Evolutionary conservation across 2,797 vertebrate species (phyloP).

Genomic region (Chromis chromis): DNA sequence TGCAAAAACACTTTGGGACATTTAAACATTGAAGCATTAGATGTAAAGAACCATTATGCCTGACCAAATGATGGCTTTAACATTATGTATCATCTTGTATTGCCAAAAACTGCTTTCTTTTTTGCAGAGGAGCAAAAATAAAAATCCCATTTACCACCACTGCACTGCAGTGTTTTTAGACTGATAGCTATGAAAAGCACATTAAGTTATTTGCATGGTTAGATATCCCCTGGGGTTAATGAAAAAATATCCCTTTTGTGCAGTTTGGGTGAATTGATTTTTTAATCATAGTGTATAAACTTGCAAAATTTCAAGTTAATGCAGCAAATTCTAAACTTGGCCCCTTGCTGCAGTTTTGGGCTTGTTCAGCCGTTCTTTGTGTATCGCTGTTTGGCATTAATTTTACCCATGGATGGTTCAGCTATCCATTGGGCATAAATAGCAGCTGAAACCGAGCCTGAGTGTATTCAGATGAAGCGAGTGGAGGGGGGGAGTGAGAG

Average conservation of each 20-base stretch:
- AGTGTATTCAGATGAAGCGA: constrained; percentile 42
- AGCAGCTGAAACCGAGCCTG: constrained; percentile 55
- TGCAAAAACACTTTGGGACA: not conserved
- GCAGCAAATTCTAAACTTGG: constrained; percentile 6
- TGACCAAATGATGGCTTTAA: not conserved
- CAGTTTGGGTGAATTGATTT: not conserved
- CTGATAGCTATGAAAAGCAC: not conserved
- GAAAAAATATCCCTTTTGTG: not conserved
- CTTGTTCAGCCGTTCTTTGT: constrained; percentile 30
- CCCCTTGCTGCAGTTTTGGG: constrained; percentile 13
- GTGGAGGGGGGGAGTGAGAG: constrained; percentile 23
- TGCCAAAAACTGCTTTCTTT: not conserved
- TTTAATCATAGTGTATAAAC: not conserved
- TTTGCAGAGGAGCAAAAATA: not conserved
- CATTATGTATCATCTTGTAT: not conserved
- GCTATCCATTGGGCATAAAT: constrained; percentile 44
- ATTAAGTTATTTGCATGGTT: not conserved
- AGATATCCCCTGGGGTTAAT: not conserved
- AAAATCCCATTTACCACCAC: not conserved
- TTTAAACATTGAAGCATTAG: too few species aligned
- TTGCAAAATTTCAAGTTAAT: too few species aligned
- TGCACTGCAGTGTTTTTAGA: not conserved
- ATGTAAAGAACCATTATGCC: not conserved
- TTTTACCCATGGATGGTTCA: constrained; percentile 57
- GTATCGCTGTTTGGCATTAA: constrained; percentile 51